Evolutionary conservation across 2,888 invertebrate genomes (phyloP).

Genomic region (Onchidella celtica): DNA sequence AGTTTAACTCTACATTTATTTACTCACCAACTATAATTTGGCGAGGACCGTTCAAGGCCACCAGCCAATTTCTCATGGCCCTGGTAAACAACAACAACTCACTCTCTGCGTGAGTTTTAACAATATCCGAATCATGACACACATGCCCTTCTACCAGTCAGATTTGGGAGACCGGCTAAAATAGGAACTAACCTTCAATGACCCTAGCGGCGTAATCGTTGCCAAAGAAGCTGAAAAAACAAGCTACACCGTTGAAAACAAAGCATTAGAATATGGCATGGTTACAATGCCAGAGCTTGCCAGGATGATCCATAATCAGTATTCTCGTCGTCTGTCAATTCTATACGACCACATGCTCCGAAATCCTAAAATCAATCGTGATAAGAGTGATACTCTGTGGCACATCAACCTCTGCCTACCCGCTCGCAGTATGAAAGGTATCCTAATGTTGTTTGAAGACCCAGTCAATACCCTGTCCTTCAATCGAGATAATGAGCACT

Average conservation of each 20-base stretch:
- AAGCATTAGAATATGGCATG: background rate
- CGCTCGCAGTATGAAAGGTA: background rate
- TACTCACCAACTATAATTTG: too few relatives aligned
- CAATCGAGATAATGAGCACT: too few relatives aligned
- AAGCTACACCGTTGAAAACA: slow-evolving; percentile 10
- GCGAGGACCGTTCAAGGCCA: too few relatives aligned
- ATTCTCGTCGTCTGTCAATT: background rate
- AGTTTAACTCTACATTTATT: too few relatives aligned
- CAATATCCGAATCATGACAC: too few relatives aligned
- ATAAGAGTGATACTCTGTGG: background rate
- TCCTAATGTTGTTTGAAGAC: background rate
- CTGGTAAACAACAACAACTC: too few relatives aligned
- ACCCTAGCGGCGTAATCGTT: background rate
- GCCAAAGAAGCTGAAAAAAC: background rate
- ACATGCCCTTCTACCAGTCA: slow-evolving; percentile 5
- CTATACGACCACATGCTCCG: slow-evolving; percentile 13
- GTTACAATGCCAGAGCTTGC: background rate
- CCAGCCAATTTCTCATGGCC: too few relatives aligned
- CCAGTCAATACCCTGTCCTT: too few relatives aligned
- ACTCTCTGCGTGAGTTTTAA: too few relatives aligned
- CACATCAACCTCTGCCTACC: background rate
- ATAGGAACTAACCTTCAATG: too few relatives aligned
- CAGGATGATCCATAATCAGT: background rate
- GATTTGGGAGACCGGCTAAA: background rate
- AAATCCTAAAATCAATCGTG: background rate